Conservation (phyloP, 2,797 vertebrate genomes). For the Selene dorsalis region DNA sequence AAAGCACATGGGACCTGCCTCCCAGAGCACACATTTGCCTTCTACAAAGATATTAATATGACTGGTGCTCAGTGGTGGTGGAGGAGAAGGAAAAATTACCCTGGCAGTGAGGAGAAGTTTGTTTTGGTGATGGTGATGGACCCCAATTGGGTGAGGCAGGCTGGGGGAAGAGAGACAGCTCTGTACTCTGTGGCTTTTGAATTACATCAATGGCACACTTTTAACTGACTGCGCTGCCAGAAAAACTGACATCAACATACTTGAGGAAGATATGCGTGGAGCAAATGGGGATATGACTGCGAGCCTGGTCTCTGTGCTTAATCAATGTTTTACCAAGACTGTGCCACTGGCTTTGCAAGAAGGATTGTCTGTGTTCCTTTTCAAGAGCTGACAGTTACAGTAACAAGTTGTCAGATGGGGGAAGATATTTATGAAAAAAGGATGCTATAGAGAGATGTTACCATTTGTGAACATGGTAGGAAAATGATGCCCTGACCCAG, state of each 20-base stretch:
- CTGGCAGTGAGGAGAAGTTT: constrained; percentile 66
- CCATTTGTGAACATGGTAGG: constrained; percentile 1
- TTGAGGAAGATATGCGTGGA: constrained; percentile 64
- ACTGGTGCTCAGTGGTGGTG: constrained; percentile 57
- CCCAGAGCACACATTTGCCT: constrained; percentile 72
- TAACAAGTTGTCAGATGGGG: constrained; percentile 33
- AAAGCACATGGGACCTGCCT: constrained; percentile 69
- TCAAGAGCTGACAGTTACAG: constrained; percentile 48
- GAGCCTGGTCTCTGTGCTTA: constrained; percentile 54
- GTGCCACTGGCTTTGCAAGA: constrained; percentile 37
- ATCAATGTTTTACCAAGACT: constrained; percentile 66
- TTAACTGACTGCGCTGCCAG: constrained; percentile 64
- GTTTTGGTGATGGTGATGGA: constrained; percentile 72
- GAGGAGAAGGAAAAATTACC: constrained; percentile 58
- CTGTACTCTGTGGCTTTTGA: constrained; percentile 61
- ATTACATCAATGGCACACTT: constrained; percentile 66
- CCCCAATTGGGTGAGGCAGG: constrained; percentile 58
- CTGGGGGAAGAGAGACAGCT: constrained; percentile 48
- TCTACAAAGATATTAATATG: constrained; percentile 76
- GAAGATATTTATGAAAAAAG: constrained; percentile 12
- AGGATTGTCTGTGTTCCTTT: constrained; percentile 41
- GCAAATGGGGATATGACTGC: constrained; percentile 58
- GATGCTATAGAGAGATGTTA: constrained; percentile 4
- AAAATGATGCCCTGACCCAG: constrained; percentile 3
- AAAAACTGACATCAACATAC: constrained; percentile 73